Conservation (phyloP, 1,140 invertebrate genomes). For the Drosophila repleta region DNA sequence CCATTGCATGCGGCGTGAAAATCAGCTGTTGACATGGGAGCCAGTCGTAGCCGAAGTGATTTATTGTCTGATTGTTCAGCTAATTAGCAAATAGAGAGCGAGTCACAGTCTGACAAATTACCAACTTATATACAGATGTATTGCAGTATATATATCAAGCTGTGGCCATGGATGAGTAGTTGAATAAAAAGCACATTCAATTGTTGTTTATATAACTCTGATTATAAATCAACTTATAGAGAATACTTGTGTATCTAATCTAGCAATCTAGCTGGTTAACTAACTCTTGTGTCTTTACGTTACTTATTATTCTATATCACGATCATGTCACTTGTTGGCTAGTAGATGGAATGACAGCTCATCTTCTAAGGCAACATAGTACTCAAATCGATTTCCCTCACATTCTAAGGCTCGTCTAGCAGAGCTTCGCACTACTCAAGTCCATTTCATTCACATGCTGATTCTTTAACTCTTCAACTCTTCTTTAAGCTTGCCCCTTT, state of each 20-base stretch:
- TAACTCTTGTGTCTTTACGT: no score
- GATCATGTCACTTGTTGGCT: no score
- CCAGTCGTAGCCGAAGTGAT: slow-evolving; percentile 40
- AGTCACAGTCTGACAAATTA: slow-evolving; percentile 46
- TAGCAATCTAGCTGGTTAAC: no score
- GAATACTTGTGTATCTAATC: no score
- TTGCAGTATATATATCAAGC: background rate
- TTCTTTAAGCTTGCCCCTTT: background rate
- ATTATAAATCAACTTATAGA: no score
- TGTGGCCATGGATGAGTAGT: background rate
- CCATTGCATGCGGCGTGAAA: slow-evolving; percentile 45
- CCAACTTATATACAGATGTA: background rate
- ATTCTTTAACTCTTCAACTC: slow-evolving; percentile 7
- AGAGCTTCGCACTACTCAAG: background rate
- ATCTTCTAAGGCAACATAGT: no score
- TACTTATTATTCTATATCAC: no score
- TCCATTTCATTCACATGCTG: background rate
- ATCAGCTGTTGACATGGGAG: slow-evolving; percentile 60
- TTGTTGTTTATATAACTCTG: no score
- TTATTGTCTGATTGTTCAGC: slow-evolving; percentile 67
- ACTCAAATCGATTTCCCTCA: no score
- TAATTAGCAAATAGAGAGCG: slow-evolving; percentile 66
- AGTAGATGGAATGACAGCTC: no score
- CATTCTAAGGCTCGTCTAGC: no score
- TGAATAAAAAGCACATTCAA: background rate